A percentile compares a stretch with the other conserved stretches of the same genome.
phyloP scores from a whole-genome alignment of 2,113 vertebrate species.

The Scartelaos histophorus region DNA sequence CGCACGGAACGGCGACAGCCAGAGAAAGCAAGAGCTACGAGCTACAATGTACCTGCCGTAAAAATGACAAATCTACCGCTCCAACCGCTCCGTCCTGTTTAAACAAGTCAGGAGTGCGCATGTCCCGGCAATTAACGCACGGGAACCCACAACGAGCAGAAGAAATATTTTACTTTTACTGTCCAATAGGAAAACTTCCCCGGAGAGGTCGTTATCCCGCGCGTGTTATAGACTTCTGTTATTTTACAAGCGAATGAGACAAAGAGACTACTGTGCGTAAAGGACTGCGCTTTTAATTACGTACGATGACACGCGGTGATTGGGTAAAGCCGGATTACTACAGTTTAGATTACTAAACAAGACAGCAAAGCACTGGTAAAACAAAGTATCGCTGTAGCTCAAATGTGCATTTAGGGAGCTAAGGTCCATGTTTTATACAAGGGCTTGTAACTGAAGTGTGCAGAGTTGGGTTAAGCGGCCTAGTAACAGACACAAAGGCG shows the following conservation, averaged over 20 bases:
- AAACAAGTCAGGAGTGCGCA: conserved; percentile 15
- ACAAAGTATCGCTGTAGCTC: not conserved
- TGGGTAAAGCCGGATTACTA: not conserved
- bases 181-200: not conserved
- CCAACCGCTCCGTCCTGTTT: not conserved
- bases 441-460: not conserved
- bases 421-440: not conserved
- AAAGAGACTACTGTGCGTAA: conserved; percentile 2
- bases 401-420: not conserved
- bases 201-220: not conserved
- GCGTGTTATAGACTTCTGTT: not conserved
- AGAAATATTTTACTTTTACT: not conserved
- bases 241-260: not conserved
- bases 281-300: conserved; percentile 1
- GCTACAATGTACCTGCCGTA: conserved; percentile 15
- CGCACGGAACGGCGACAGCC: not conserved
- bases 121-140: conserved; percentile 12
- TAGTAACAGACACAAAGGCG: not conserved
- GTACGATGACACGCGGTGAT: not conserved
- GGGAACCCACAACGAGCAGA: conserved; percentile 9
- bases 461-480: not conserved
- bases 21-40: not conserved
- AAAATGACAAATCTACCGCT: conserved; percentile 5
- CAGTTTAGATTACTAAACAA: not conserved
- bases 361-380: not conserved